These are phyloP conservation scores for Trichoplusia ni DNA, from an alignment of 1,140 invertebrate genomes.

Conservation along the genomic window DNA sequence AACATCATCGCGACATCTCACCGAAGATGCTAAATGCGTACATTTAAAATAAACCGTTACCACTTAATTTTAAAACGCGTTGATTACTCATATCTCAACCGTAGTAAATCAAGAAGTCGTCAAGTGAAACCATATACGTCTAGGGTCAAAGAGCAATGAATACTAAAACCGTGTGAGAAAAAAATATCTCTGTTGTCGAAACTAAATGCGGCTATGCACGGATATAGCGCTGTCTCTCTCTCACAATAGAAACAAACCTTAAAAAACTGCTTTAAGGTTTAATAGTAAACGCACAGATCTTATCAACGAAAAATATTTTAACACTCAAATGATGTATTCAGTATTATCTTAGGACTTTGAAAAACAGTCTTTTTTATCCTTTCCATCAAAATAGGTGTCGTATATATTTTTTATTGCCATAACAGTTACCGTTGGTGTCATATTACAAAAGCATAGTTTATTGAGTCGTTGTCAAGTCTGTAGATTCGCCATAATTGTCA, in stretches of 20 bases:
- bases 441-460: background rate
- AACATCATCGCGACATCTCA: background rate
- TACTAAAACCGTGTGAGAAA: no score
- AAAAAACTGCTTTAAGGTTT: no score
- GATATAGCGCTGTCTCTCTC: no score
- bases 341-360: slow-evolving; percentile 2
- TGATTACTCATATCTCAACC: slow-evolving; percentile 3
- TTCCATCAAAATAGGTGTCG: background rate
- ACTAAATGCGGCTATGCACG: no score
- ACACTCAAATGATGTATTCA: background rate
- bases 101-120: slow-evolving; percentile 33
- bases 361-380: no score
- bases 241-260: no score
- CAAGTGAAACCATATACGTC: slow-evolving; percentile 34
- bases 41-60: background rate
- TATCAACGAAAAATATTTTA: slow-evolving; percentile 15
- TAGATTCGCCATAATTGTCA: background rate
- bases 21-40: background rate
- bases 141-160: slow-evolving; percentile 29
- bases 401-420: slow-evolving; percentile 1
- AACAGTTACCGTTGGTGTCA: background rate
- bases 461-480: background rate
- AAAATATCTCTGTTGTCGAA: no score
- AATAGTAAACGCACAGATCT: no score
- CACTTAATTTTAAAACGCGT: background rate